Evolutionary conservation across 1,140 invertebrate genomes (phyloP).

Genomic region (Panagrolaimus sp.): DNA sequence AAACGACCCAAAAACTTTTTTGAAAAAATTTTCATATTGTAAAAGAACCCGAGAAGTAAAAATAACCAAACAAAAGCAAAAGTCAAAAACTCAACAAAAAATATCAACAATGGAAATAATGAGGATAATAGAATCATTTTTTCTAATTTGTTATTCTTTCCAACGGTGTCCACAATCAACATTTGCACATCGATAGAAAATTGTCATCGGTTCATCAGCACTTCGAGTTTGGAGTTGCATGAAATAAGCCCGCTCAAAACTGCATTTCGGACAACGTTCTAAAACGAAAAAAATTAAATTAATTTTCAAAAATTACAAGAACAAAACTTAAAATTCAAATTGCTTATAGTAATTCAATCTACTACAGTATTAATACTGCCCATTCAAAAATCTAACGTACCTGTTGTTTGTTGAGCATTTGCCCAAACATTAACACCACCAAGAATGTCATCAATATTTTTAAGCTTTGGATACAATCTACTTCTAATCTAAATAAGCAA

Average conservation of each 20-base stretch:
- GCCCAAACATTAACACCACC: conserved; percentile 87
- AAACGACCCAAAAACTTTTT: too few species aligned
- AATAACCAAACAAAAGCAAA: too few species aligned
- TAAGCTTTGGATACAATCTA: conserved; percentile 74
- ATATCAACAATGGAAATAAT: not conserved
- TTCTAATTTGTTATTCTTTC: conserved; percentile 67
- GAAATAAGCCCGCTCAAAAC: conserved; percentile 81
- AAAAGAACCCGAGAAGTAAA: too few species aligned
- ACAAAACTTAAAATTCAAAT: too few species aligned
- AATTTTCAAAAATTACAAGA: not conserved
- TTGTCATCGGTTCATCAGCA: conserved; percentile 99
- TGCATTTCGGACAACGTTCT: conserved; percentile 77
- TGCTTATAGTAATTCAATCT: conserved; percentile 20
- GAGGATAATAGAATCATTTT: not conserved
- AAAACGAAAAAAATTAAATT: conserved; percentile 30
- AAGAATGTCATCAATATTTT: conserved; percentile 87
- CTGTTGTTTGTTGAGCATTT: conserved; percentile 89
- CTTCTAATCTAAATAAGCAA: conserved; percentile 62
- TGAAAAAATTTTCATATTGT: too few species aligned
- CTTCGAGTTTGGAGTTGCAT: conserved; percentile 93
- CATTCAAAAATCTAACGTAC: conserved; percentile 62
- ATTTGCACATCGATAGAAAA: conserved; percentile 92
- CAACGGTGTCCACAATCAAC: conserved; percentile 82
- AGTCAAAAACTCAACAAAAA: not conserved
- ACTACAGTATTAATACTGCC: too few species aligned